Evolutionary conservation across 2,888 invertebrate species (phyloP).

Genomic region (Hirtodrosophila confusa): DNA sequence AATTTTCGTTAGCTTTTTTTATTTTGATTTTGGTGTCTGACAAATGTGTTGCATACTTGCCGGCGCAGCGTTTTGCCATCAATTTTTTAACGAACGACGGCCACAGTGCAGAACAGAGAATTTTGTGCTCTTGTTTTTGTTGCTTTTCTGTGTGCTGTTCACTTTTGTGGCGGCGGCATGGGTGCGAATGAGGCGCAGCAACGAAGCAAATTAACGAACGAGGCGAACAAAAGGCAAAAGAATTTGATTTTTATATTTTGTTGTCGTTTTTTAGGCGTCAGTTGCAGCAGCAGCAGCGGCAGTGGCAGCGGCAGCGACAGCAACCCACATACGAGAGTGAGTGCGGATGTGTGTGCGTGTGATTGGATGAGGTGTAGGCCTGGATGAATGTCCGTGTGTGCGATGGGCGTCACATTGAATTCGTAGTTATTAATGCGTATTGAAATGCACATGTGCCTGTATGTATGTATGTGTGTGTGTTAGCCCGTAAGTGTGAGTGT

Average conservation of each 20-base stretch:
- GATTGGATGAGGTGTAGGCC: constrained; percentile 27
- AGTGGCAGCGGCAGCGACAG: constrained; percentile 14
- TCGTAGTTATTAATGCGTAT: constrained; percentile 78
- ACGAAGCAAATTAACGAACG: constrained; percentile 68
- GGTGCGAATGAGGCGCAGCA: constrained; percentile 53
- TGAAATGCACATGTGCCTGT: constrained; percentile 63
- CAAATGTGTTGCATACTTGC: constrained; percentile 58
- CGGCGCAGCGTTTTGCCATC: constrained; percentile 41
- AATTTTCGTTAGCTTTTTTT: constrained; percentile 19
- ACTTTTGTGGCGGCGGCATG: constrained; percentile 4
- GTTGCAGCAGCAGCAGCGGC: constrained; percentile 53
- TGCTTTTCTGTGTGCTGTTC: constrained; percentile 2
- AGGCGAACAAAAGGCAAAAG: constrained; percentile 55
- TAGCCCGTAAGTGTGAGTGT: constrained; percentile 24
- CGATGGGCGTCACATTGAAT: constrained; percentile 74
- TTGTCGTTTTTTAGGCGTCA: constrained; percentile 77
- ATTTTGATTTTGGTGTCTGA: constrained; percentile 43
- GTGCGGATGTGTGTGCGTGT: constrained; percentile 17
- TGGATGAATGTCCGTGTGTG: constrained; percentile 23
- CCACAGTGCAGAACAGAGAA: constrained; percentile 23
- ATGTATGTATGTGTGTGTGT: constrained; percentile 19
- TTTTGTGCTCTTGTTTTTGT: constrained; percentile 3
- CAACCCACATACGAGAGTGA: not conserved
- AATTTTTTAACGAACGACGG: constrained; percentile 52
- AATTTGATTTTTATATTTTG: constrained; percentile 78